Evolutionary conservation across 1,140 invertebrate genomes (phyloP), one percentile per base, ranked within the genome.

Genomic region (silkworm (Bombyx mori)): DNA sequence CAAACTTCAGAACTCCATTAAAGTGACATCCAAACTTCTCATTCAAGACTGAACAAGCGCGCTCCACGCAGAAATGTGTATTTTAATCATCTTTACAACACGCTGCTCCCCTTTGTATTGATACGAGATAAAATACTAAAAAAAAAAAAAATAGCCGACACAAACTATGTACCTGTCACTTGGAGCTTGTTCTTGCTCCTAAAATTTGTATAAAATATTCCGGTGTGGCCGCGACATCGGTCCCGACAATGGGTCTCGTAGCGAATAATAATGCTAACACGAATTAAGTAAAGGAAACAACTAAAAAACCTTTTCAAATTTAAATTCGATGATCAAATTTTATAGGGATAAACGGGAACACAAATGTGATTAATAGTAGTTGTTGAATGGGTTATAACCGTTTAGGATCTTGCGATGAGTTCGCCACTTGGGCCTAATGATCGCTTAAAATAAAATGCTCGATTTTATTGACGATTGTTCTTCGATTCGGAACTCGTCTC

Each of bases 161-260:
- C 67, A 71, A 84, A 78, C 77, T 75, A 75, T 86, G 83, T 86
- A 82, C 77, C 83, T 86, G 81, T 86, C 83, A 85, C 77, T 81
- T 74, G 58, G 57, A 52, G 63, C 73, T 75, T 81, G 80, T 82
- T 86, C 79, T 85, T 86, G 77, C 85, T 83, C 81, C 82, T 77
- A 81, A 83, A 81, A 86, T 86, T 85, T 86, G 82, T 83, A 86
- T 86, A 86, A 86, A 81, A 81, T 85, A 86, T 86, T 85, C 83
- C 61, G 74, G 75, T 63, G 62, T 73, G 60, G 65, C 55, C 62
- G 71, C 76, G 75, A 75, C 77, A 35, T 35, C 26, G 26, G 77
- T 69, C 68, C 73, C 72, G 74, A 71, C 76, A 73, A 62, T 75
- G 65, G 63, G 64, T 69, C 74, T 71, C 69, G 67, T 69, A 63